Percentiles rank a stretch among this genome's conserved stretches.
These are phyloP conservation scores for Chaetodon auriga DNA, from an alignment of 2,113 vertebrate species.

Conservation along the genomic window DNA sequence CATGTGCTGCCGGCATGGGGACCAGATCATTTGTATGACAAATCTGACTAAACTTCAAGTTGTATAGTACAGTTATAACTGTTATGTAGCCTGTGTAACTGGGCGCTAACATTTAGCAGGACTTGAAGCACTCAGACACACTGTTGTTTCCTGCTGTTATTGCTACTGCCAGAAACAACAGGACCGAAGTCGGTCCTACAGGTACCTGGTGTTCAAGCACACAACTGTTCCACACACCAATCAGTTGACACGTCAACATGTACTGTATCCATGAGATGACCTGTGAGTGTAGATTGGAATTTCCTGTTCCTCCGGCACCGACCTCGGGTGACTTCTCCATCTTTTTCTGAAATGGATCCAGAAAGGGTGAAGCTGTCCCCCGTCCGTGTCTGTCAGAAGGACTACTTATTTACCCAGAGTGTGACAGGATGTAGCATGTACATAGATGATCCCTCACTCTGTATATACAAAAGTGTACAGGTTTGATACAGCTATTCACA, in stretches of 20 bases:
- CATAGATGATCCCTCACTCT: constrained; percentile 74
- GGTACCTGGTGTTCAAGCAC: constrained; percentile 65
- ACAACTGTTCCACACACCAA: constrained; percentile 68
- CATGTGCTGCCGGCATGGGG: constrained; percentile 29
- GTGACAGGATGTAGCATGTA: constrained; percentile 82
- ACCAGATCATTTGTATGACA: constrained; percentile 38
- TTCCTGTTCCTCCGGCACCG: constrained; percentile 31
- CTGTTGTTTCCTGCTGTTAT: constrained; percentile 49
- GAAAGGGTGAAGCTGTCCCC: constrained; percentile 40
- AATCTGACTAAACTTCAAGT: constrained; percentile 33
- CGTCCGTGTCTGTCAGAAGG: constrained; percentile 45
- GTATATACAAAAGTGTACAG: constrained; percentile 76
- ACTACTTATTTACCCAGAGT: constrained; percentile 66
- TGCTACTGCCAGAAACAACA: constrained; percentile 58
- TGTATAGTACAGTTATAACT: constrained; percentile 1
- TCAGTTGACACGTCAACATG: constrained; percentile 49
- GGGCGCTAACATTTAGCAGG: constrained; percentile 7
- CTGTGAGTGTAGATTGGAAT: constrained; percentile 27
- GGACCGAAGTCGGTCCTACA: constrained; percentile 59
- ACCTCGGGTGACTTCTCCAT: constrained; percentile 43
- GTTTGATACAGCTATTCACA: constrained; percentile 81
- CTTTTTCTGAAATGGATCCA: constrained; percentile 37
- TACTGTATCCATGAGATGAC: constrained; percentile 65
- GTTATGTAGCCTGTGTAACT: constrained; percentile 13
- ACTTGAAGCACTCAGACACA: constrained; percentile 29